Evolutionary conservation across 1,140 invertebrate genomes (phyloP), one percentile per base, ranked within the genome.

Genomic region (Hormaphis cornu): DNA sequence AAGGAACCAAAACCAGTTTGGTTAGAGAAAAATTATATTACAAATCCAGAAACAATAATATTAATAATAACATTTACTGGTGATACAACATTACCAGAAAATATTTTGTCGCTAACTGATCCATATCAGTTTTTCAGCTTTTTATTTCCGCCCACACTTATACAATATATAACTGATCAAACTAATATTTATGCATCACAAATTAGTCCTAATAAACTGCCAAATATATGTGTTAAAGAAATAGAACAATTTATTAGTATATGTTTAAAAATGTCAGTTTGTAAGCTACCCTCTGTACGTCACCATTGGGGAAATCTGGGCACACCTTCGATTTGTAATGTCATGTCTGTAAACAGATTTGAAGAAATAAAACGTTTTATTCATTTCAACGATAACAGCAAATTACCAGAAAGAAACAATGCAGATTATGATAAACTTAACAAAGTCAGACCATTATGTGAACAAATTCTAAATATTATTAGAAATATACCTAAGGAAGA

Each of bases 281-380:
- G 26, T 1, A 10, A 44, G 4, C n/a, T 61, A 10, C 56, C 56
- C 9, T 22, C 10, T 16, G 24, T 20, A n/a, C 14, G 56, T 1
- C 35, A 42, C 16, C 24, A 61, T 44, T 61, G 56, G 56, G 35
- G 20, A 10, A 8, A 42, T 24, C 12, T 42, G 18, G 24, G 40
- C 6, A 61, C 74, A 74, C 59, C 74, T 56, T 73, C 54, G 33
- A 75, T 78, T 70, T 73, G 70, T 71, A 73, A 75, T 73, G 72
- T 72, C n/a, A 78, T 76, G 75, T 48, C 73, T 20, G 53, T 74
- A 28, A 79, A 78, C 35, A 72, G 72, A 70, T 79, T 77, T 71
- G 75, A 78, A 73, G 74, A 75, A 72, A 75, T 77, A 14, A 71
- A 75, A 22, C 56, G 66, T 18, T 71, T 59, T 56, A 35, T 77